Evolutionary conservation across 2,113 vertebrate species (phyloP).

Genomic region (Pungitius pungitius): DNA sequence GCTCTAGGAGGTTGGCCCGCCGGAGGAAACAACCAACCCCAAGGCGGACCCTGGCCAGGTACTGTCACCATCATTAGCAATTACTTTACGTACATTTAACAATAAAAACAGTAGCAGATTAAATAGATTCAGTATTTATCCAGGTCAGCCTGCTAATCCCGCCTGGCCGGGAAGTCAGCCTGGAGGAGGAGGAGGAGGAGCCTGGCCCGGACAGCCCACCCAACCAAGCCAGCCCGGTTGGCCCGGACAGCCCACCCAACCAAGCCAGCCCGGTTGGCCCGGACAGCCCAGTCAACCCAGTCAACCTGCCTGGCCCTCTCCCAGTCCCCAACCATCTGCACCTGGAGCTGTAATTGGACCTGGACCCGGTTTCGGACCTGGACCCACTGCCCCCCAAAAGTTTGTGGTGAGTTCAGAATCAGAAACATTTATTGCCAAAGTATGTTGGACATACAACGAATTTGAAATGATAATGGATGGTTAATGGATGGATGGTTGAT

Average conservation of each 20-base stretch:
- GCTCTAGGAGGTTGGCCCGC: slow-evolving; percentile 29
- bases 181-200: background rate
- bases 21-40: slow-evolving; percentile 6
- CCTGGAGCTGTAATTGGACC: slow-evolving; percentile 20
- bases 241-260: background rate
- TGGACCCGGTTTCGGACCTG: background rate
- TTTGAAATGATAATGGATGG: no score
- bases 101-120: no score
- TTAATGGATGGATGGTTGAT: background rate
- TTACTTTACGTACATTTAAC: no score
- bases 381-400: background rate
- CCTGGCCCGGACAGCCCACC: slow-evolving; percentile 3
- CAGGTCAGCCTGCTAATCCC: slow-evolving; percentile 3
- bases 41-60: background rate
- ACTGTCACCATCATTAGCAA: no score
- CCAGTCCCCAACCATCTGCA: background rate
- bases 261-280: background rate
- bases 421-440: no score
- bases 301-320: background rate
- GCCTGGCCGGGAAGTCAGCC: slow-evolving; percentile 22
- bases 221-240: background rate
- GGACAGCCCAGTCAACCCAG: background rate
- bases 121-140: no score
- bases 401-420: slow-evolving; percentile 35
- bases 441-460: no score